Base-by-base conservation (phyloP, 1,140 invertebrate species). In the Popillia japonica region DNA sequence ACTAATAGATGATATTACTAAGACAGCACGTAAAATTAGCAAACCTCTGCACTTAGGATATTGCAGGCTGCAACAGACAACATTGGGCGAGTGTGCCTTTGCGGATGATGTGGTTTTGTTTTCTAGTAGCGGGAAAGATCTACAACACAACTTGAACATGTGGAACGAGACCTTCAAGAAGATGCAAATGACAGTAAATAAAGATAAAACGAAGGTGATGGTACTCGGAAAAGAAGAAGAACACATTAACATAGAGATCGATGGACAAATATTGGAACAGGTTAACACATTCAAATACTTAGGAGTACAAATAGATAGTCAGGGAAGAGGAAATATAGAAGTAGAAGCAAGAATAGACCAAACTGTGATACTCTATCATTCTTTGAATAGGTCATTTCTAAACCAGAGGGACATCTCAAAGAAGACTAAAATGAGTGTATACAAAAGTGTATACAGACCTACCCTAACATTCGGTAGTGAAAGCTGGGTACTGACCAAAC, bases 131-230 rank as follows among this genome's bases (percentile, higher is more conserved):
- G 77, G 17, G 14, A 64, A 76, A 75, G 10, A 78, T 9, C 40
- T 78, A 41, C 77, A 78, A 78, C 27, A 41, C 40, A 78, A 75
- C 55, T n/a, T 78, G 76, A 74, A 76, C n/a, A 42, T 48, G 40
- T 78, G 77, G 77, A 76, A 78, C 40, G 72, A 74, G 42, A 41
- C 14, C 77, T 17, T 59, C 3, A 59, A 76, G 23, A 55, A 76
- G 17, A 55, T 17, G 41, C 9, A 76, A n/a, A 76, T 76, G 75
- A 76, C 9, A 76, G 44, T 76, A 55, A 76, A 76, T 40, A 48
- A 40, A 20, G 14, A 59, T 8, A 76, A 55, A 76, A 76, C 40
- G 8, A 55, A 76, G 22, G 48, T 48, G 44, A 76, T 76, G 68
- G 42, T 76, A 40, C 77, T 78, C 17, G 77, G 72, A 42, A 64